Evolutionary conservation across 2,113 vertebrate genomes (phyloP), one percentile per base, ranked within the genome.

Genomic region (Oreochromis tanganicae): DNA sequence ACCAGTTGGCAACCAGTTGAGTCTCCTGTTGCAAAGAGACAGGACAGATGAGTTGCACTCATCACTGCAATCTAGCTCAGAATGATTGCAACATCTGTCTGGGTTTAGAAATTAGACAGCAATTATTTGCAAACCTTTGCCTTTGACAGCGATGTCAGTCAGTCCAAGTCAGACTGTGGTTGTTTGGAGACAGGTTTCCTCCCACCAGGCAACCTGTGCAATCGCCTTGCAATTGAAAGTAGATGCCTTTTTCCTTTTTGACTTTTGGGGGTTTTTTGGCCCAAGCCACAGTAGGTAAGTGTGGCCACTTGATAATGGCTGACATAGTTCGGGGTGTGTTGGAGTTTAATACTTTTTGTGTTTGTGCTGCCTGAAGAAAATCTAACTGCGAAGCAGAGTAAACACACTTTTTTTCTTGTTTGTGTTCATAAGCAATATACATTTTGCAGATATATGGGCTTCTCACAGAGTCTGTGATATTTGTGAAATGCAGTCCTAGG

Each of bases 401-500:
- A 81, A 81, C 11, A 59, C 7, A 71, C 80, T 66, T 88, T 46
- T 46, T 6, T 71, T 21, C 81, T 78, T 50, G 78, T 89, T 14
- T 75, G 71, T 48, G 43, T 48, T 71, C 0, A 27, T 78, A 81
- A 46, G 21, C 36, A 54, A 83, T 82, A 54, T 9, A 24, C 24
- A 34, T 43, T 88, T 81, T 29, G 63, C 50, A 78, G 50, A 86
- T 85, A 11, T 83, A 54, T 85, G 81, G 7, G 5, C 87, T 91
- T 91, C 9, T 75, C 71, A 32, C 24, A 50, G 27, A 12, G 29
- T n/a, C 46, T 0, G 17, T 78, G 46, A 52, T 78, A 52, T 81
- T 81, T 7, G 43, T 87, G 75, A 80, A 92, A 85, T 81, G 55
- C 82, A 68, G 88, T 52, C 61, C 90, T 80, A 48, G 66, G 75